Base-by-base conservation (phyloP, 64 coral and sea anemone genomes). In the Porites lutea region DNA sequence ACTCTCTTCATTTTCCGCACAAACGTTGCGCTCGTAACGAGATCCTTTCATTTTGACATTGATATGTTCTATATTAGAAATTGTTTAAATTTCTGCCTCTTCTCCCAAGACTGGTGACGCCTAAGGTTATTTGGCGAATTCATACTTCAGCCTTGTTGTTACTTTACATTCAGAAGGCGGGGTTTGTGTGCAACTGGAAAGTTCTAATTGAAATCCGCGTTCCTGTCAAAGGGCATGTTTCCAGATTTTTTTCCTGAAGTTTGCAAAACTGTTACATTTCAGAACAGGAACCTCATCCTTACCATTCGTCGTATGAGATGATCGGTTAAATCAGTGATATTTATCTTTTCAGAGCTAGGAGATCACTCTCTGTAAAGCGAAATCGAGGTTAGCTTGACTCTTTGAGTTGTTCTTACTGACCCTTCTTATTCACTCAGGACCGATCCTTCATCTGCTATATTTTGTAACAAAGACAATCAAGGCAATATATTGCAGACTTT, bases 61-160 rank as follows among this genome's bases (percentile, higher is more conserved):
- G 95, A 97, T 97, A 94, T 93, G 92, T 87, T 82, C 58, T 88
- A 94, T 77, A 97, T 94, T 97, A 89, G 88, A 97, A 97, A 97
- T 97, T 94, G 95, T 97, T 97, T 97, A 71, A 93, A 97, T 97
- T 94, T 93, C 72, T 75, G 44, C 73, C 59, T 77, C 68, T 47
- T 93, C 87, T 66, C 87, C 82, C 92, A 79, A 97, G 95, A 94
- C 92, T 55, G 19, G 44, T 76, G 95, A 94, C 95, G 95, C 95
- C 95, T 88, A 44, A 3, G 86, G 83, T 91, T 79, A 91, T 97
- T 94, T 83, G 86, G 74, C 90, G 88, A 82, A 97, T 97, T 94
- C 50, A 90, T 97, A 62, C 27, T 81, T 81, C 45, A 76, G 6
- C 15, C 48, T 5, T 50, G 13, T 76, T 77, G 58, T 88, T 78